Evolutionary conservation across 1,140 invertebrate genomes (phyloP).

Genomic region (Papilio polyxenes): DNA sequence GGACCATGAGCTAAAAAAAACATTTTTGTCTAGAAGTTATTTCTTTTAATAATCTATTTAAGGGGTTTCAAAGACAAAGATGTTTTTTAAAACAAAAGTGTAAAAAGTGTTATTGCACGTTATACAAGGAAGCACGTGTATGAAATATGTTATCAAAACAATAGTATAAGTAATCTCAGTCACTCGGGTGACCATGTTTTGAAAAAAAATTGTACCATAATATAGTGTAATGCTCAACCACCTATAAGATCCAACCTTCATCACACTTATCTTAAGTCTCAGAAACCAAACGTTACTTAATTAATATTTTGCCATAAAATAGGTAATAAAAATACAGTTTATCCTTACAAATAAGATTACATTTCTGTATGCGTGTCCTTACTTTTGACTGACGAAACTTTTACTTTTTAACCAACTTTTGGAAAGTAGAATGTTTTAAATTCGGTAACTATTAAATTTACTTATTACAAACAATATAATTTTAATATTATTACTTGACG

Average conservation of each 20-base stretch:
- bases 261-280: too few relatives aligned
- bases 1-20: background rate
- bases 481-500: too few relatives aligned
- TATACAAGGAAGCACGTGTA: background rate
- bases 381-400: too few relatives aligned
- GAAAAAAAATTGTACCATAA: background rate
- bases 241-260: background rate
- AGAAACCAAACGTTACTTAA: background rate
- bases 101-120: background rate
- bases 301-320: too few relatives aligned
- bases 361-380: too few relatives aligned
- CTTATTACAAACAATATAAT: background rate
- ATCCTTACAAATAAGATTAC: too few relatives aligned
- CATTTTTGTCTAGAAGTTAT: too few relatives aligned
- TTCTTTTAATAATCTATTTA: background rate
- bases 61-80: background rate
- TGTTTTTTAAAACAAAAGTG: background rate
- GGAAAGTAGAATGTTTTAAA: background rate
- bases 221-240: background rate
- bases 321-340: too few relatives aligned
- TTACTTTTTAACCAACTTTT: too few relatives aligned
- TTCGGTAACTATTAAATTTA: background rate
- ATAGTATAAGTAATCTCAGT: background rate
- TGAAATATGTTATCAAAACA: conserved; percentile 19
- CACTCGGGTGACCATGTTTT: background rate